Percentiles rank a stretch among this genome's conserved stretches.
phyloP scores from a whole-genome alignment of 2,797 vertebrate species.

The Lepilemur septentrionalis region DNA sequence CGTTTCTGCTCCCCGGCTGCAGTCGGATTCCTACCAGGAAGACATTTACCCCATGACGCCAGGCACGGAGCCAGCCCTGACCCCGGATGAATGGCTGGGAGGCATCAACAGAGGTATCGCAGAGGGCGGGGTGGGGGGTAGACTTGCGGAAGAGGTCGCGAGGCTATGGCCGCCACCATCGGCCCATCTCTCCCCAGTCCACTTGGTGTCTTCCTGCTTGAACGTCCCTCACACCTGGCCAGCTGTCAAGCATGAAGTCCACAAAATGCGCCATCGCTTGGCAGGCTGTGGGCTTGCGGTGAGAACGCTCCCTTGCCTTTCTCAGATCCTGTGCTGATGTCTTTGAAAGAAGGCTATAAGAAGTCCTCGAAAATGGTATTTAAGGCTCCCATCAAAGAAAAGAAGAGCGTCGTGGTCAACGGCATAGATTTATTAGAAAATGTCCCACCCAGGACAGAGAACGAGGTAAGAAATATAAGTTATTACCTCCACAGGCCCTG shows the following conservation, averaged over 20 bases:
- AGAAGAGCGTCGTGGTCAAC: constrained; percentile 95
- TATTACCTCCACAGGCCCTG: not conserved
- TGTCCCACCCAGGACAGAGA: constrained; percentile 96
- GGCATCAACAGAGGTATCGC: constrained; percentile 93
- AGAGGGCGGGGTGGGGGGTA: not conserved
- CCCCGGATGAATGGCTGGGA: constrained; percentile 94
- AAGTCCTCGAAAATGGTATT: constrained; percentile 92
- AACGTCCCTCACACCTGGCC: not conserved
- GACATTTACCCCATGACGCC: constrained; percentile 99
- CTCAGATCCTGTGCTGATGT: constrained; percentile 96
- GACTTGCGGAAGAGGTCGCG: not conserved
- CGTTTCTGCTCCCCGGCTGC: constrained; percentile 55
- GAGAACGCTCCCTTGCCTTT: not conserved
- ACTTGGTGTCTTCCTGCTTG: not conserved
- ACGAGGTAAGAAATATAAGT: constrained; percentile 87
- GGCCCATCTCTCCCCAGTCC: too few species aligned
- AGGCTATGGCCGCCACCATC: not conserved
- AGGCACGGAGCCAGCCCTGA: constrained; percentile 93
- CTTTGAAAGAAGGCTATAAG: constrained; percentile 95
- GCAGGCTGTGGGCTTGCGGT: not conserved
- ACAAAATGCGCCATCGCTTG: not conserved
- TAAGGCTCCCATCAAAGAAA: constrained; percentile 94
- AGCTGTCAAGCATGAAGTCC: not conserved
- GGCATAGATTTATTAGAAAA: constrained; percentile 98
- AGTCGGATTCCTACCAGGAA: constrained; percentile 99